Evolutionary conservation across 2,113 vertebrate species (phyloP), one percentile per base, ranked within the genome.

Genomic region (Marmota flaviventris): DNA sequence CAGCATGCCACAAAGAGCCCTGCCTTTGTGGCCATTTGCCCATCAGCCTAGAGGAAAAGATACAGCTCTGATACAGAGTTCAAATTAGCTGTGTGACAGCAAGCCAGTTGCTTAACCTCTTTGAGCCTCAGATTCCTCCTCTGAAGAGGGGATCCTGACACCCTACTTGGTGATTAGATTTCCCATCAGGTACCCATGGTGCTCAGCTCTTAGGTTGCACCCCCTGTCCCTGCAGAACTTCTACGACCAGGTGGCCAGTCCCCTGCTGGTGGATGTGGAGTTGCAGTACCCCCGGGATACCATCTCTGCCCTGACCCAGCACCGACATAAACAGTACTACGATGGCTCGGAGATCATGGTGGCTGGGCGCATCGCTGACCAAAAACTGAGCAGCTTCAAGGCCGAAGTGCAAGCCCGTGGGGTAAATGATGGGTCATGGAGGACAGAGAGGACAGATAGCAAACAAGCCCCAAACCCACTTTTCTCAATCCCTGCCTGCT

Each of bases 311-410:
- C 95, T 99, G 70, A 99, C 99, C 82, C 97, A 99, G 97, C 98
- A 98, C 92, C 98, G 84, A 42, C 99, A 99, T 83, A 99, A 98
- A 75, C 98, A 99, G 67, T 99, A 99, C 96, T 99, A 99, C 1
- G 99, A 99, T 8, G 99, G 99, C 97, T 99, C 99, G 0, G 99
- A 99, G 98, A 99, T 99, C 32, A 97, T 99, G 89, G 99, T 99
- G 39, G 98, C 99, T 0, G 99, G 99, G 20, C 96, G 98, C 96
- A 98, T 99, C 87, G 97, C 96, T 42, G 98, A 99, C 96, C 98
- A 99, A 85, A 90, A 98, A 72, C 93, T 98, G 77, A 97, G 98
- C 45, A 98, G 76, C 58, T 98, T 99, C 85, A 96, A 61, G 73
- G 98, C 98, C 0, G 96, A 98, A 20, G 98, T 99, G 93, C 97